Evolutionary conservation across 2,888 invertebrate genomes (phyloP), one percentile per base, ranked within the genome.

Genomic region (Ommatoiulus sabulosus): DNA sequence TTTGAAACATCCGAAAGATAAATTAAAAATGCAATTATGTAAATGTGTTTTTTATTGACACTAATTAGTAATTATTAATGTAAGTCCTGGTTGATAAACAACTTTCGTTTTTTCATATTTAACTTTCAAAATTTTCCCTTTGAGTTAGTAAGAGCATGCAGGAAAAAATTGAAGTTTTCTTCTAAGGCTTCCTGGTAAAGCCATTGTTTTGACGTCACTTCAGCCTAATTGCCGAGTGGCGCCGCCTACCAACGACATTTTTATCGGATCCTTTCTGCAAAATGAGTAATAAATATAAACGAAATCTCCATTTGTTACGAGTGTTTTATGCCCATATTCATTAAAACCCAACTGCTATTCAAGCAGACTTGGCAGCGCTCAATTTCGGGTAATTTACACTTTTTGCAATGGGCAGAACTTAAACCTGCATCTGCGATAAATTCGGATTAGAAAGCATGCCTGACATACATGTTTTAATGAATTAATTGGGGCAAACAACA

Each of bases 381-480:
- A 48, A 10, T 48, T 48, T 48, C 35, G 35, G 0, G 35, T 35
- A 35, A 48, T 48, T 10, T 12, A 3, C 48, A 12, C 12, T 48
- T 57, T 57, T 57, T 17, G 57, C 15, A 57, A 20, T 63, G n/a
- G n/a, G 63, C 10, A 20, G 8, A 63, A 52, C 52, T 15, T 52
- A 52, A 15, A 15, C 10, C 10, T 63, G 15, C 8, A 7, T 5
- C 63, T 20, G 15, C n/a, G 63, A 63, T 63, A n/a, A 20, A 20
- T 20, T 63, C 6, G 63, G 63, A 20, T 20, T 20, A 20, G 63
- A n/a, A n/a, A 20, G 63, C 20, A 20, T 0, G 63, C 20, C 63
- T 63, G 63, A 63, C 63, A 63, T 20, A 63, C 63, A 63, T 63
- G n/a, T 63, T 63, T 63, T 63, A 63, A 63, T 63, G 63, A 63